Conservation (phyloP, 2,797 vertebrate genomes). For the Novumbra hubbsi region DNA sequence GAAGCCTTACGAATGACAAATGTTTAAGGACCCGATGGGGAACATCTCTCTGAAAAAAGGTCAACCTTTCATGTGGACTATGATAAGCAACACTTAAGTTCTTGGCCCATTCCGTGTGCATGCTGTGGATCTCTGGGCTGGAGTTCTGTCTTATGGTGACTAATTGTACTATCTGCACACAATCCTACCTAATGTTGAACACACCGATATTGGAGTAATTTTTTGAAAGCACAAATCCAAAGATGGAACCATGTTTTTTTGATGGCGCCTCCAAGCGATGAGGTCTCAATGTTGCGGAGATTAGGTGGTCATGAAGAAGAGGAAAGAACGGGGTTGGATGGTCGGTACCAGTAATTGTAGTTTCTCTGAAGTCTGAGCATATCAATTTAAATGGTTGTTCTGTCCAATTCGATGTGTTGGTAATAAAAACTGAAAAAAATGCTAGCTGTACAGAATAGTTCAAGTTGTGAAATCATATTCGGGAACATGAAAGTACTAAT, state of each 20-base stretch:
- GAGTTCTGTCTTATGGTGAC: slow-evolving; percentile 36
- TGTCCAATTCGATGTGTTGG: slow-evolving; percentile 39
- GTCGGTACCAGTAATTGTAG: slow-evolving; percentile 65
- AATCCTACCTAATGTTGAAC: slow-evolving; percentile 46
- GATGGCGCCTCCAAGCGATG: slow-evolving; percentile 49
- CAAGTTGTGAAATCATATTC: slow-evolving; percentile 47
- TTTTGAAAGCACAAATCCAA: slow-evolving; percentile 78
- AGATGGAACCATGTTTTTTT: slow-evolving; percentile 52
- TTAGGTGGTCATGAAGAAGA: slow-evolving; percentile 37
- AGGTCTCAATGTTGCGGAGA: slow-evolving; percentile 34
- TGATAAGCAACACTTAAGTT: slow-evolving; percentile 29
- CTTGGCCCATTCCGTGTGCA: slow-evolving; percentile 24
- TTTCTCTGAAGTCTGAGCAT: slow-evolving; percentile 50
- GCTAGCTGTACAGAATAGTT: slow-evolving; percentile 40
- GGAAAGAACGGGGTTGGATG: slow-evolving; percentile 51
- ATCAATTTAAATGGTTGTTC: slow-evolving; percentile 47
- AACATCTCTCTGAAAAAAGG: slow-evolving; percentile 44
- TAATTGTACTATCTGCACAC: slow-evolving; percentile 52
- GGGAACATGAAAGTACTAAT: slow-evolving; percentile 41
- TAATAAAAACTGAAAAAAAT: slow-evolving; percentile 33
- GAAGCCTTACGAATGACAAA: slow-evolving; percentile 71
- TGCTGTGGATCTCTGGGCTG: slow-evolving; percentile 25
- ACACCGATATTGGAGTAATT: slow-evolving; percentile 42
- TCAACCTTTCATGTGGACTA: slow-evolving; percentile 53
- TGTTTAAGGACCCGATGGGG: slow-evolving; percentile 44